Evolutionary conservation across 2,113 vertebrate genomes (phyloP).

Genomic region (Oreochromis aureus): DNA sequence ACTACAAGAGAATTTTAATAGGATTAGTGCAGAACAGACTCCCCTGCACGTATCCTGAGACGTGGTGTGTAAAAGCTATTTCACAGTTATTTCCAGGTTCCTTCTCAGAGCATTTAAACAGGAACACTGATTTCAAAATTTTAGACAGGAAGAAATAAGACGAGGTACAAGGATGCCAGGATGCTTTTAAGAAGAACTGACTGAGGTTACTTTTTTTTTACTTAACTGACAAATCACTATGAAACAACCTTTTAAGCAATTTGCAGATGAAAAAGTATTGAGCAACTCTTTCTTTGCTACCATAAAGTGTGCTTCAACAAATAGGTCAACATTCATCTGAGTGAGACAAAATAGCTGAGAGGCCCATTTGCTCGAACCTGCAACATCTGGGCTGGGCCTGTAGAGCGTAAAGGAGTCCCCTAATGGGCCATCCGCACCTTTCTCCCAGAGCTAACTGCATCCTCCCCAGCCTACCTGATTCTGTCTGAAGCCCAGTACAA

Average conservation of each 20-base stretch:
- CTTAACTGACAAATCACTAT: background rate
- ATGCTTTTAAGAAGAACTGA: background rate
- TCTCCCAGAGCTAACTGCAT: background rate
- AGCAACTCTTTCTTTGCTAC: background rate
- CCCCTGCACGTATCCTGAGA: background rate
- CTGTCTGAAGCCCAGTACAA: background rate
- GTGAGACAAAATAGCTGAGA: background rate
- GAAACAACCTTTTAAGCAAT: background rate
- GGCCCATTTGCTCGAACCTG: background rate
- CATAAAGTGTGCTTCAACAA: background rate
- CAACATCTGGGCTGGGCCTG: background rate
- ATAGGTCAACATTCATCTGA: background rate
- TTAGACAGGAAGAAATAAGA: background rate
- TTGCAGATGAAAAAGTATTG: background rate
- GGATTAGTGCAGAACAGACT: conserved; percentile 14
- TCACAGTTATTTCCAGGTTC: background rate
- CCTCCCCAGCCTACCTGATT: background rate
- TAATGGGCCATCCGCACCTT: background rate
- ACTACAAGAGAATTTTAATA: conserved; percentile 37
- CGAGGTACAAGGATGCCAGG: background rate
- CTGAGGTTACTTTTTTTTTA: background rate
- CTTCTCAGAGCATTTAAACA: background rate
- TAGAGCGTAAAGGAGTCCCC: background rate
- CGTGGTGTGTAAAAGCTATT: background rate
- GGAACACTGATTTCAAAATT: background rate